Conservation (phyloP, 1,140 invertebrate species). For the Aphaenogaster floridana region DNA sequence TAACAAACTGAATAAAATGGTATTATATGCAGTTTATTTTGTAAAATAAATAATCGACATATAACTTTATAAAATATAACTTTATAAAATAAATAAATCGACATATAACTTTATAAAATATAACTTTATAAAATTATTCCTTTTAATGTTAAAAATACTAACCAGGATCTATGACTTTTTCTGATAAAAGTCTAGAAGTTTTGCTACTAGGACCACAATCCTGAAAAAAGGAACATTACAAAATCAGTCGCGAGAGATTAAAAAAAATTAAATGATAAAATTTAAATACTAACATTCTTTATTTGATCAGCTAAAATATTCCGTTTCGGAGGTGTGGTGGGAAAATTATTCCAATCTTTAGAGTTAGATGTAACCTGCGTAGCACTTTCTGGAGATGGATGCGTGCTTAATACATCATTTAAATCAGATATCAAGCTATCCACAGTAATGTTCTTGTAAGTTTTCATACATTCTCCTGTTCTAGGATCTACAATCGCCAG, state of each 20-base stretch:
- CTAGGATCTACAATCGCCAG: conserved; percentile 92
- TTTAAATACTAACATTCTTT: conserved; percentile 50
- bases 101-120: conserved; percentile 19
- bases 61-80: conserved; percentile 24
- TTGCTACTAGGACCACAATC: conserved; percentile 71
- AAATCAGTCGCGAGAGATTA: not conserved
- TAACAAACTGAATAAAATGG: not conserved
- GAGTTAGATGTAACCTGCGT: conserved; percentile 73
- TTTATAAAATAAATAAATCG: conserved; percentile 6
- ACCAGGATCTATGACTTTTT: conserved; percentile 61
- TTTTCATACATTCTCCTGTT: conserved; percentile 90
- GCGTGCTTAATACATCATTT: conserved; percentile 84
- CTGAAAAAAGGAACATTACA: conserved; percentile 55
- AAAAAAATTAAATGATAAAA: conserved; percentile 14
- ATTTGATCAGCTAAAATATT: conserved; percentile 65
- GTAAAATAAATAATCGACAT: not conserved
- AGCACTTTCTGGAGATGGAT: conserved; percentile 84
- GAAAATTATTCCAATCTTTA: conserved; percentile 76
- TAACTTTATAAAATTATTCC: conserved; percentile 9
- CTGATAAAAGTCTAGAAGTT: conserved; percentile 79
- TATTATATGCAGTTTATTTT: not conserved
- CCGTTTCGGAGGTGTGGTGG: conserved; percentile 70
- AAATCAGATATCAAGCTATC: conserved; percentile 83
- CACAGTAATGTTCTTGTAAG: conserved; percentile 87
- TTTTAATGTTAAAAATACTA: not conserved